Base-by-base conservation (phyloP, 1,140 invertebrate species). In the Temnothorax curvispinosus region DNA sequence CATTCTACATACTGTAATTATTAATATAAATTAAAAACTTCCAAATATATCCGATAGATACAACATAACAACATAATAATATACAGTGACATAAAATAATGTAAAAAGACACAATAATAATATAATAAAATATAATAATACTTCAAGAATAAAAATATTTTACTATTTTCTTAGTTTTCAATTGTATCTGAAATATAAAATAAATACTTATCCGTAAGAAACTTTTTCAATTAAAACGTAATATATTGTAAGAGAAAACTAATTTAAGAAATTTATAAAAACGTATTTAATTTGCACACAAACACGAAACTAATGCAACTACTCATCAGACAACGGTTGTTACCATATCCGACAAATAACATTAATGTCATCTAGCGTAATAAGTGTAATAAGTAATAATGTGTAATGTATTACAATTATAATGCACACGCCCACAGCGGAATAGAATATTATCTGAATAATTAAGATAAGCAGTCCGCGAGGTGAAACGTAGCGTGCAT, bases 401-500 rank as follows among this genome's bases (percentile, higher is more conserved):
- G 71, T 32, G 15, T 32, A 11, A 75, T 15, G n/a, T 8, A 47
- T 47, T 38, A 54, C 9, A 32, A 71, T 58, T 21, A 32, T 15
- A 47, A 47, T 21, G 32, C 27, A n/a, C 44, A 65, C 18, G 15
- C 15, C 8, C 18, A 13, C 32, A 21, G 32, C 35, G n/a, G n/a
- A 52, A 15, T 62, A 15, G n/a, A 52, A 15, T 62, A 21, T 80
- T 35, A 15, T 80, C n/a, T 27, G 47, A 41, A 69, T 81, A 56
- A 81, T 69, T 69, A 69, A 38, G 15, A 81, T 38, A 74, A 56
- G 21, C 38, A 58, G 7, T 8, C 18, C 27, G 50, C 47, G 78
- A 32, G 15, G 9, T 27, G 18, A 32, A 64, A 35, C 38, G 38
- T 52, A 13, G 32, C 44, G 7, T 18, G 35, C 7, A 27, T 27